Evolutionary conservation across 2,888 invertebrate species (phyloP).

Genomic region (Athetis lepigone): DNA sequence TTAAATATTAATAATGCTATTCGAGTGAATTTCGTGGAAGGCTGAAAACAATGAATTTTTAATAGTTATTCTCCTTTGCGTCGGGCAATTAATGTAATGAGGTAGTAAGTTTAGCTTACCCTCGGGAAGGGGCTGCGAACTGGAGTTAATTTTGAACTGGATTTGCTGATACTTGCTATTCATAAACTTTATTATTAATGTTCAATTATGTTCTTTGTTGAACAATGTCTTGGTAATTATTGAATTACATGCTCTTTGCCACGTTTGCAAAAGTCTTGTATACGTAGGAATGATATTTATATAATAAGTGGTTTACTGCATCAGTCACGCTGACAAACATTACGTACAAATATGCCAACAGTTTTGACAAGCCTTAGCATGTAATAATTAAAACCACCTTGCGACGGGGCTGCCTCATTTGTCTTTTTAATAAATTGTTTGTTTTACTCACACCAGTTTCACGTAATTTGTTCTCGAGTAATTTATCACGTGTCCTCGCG

Average conservation of each 20-base stretch:
- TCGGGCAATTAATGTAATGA: slow-evolving; percentile 85
- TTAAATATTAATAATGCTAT: slow-evolving; percentile 89
- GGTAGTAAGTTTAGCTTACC: slow-evolving; percentile 79
- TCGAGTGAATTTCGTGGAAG: slow-evolving; percentile 76
- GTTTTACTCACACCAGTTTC: slow-evolving; percentile 80
- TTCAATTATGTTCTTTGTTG: slow-evolving; percentile 51
- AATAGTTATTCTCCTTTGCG: slow-evolving; percentile 85
- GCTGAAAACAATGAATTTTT: slow-evolving; percentile 86
- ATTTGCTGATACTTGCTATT: slow-evolving; percentile 66
- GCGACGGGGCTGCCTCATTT: slow-evolving; percentile 73
- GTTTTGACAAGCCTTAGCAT: slow-evolving; percentile 67
- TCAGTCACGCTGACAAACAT: slow-evolving; percentile 38
- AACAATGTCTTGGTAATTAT: slow-evolving; percentile 31
- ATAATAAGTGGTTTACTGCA: slow-evolving; percentile 22
- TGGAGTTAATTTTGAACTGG: slow-evolving; percentile 72
- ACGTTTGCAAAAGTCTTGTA: not conserved
- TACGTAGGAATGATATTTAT: not conserved
- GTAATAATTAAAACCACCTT: slow-evolving; percentile 79
- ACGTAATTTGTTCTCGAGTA: slow-evolving; percentile 82
- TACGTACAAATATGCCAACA: slow-evolving; percentile 44
- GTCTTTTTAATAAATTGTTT: slow-evolving; percentile 86
- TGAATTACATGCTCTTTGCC: slow-evolving; percentile 3
- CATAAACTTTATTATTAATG: slow-evolving; percentile 49
- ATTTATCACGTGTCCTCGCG: slow-evolving; percentile 82
- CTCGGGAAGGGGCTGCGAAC: slow-evolving; percentile 67